Base-by-base conservation (phyloP, 1,140 invertebrate species). In the Melanaphis sacchari region DNA sequence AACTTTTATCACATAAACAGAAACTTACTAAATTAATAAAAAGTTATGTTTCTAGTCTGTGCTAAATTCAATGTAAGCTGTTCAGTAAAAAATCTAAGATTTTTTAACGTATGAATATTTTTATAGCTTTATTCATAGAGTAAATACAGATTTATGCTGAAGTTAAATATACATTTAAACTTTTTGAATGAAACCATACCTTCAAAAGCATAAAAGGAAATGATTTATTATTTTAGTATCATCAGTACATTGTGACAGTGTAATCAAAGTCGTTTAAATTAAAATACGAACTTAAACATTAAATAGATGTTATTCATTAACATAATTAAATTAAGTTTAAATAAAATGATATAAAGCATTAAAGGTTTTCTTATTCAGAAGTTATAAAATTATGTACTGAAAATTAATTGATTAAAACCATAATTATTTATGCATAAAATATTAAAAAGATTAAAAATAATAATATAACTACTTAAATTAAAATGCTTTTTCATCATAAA, bases 1-100 rank as follows among this genome's bases (percentile, higher is more conserved):
- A 89, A 89, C 88, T 89, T 89, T 89, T 89, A 54, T 40, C 22
- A 26, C 49, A 89, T 89, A 89, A 89, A 89, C 49, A 38, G 54
- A 89, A 89, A 54, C 49, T 54, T 54, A 54, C 88, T 2, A 89
- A 38, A 89, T 89, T 89, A 89, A 89, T 89, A 89, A 89, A 49
- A 89, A 89, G n/a, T 89, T 89, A 89, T 89, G 36, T 40, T 76
- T 40, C n/a, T 52, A 7, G 36, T 6, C 21, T 89, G 36, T 54
- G 36, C 24, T 89, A 89, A 89, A 89, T 54, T 52, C n/a, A 89
- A 89, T 89, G 88, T 40, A 89, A 89, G 54, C 88, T 89, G 88
- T 89, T 36, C 43, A 36, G 38, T 15, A 52, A n/a, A 31, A 31
- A 5, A 22, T 22, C n/a, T 87, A 31, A 43, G 4, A 88, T 88